Evolutionary conservation across 2,888 invertebrate genomes (phyloP), one percentile per base, ranked within the genome.

Genomic region (Hyposoter didymator): DNA sequence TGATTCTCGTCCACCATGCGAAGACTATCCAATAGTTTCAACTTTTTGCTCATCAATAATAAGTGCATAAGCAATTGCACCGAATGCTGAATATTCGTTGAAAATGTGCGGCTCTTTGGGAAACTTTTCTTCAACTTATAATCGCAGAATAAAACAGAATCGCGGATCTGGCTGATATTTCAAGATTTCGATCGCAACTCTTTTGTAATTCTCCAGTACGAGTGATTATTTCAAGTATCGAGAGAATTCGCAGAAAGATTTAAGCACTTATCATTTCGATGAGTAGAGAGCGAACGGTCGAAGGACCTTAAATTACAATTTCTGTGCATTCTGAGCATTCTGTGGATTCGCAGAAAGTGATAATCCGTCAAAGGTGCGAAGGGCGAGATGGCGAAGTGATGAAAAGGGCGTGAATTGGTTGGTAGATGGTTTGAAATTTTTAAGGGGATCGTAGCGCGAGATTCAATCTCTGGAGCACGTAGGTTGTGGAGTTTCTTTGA

Each of bases 391-490:
- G 0, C 19, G 32, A 62, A 66, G 22, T 49, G 66, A 14, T 66
- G 14, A 66, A 66, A 12, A 49, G 64, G 4, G 76, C 39, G 62
- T 66, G 22, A 5, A 43, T 32, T n/a, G 14, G 22, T 43, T 55
- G 6, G 5, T 8, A 78, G 67, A 28, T 47, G 12, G 17, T 47
- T 8, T 28, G 39, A 79, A 47, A 79, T 79, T 64, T 80, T 80
- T 66, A 80, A 49, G 52, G 47, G 74, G 55, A 69, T 74, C 49
- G 35, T 17, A 39, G 4, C 4, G 28, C 5, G 8, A 5, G 72
- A 52, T 43, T 32, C 22, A 45, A 45, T 49, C 39, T 49, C 28
- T 39, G 7, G 76, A 43, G 76, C 66, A 66, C 76, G 76, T 66
- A 67, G 55, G 19, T 35, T 62, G 32, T 19, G 52, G 55, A 74